Conservation (phyloP, 1,140 invertebrate species). For the Danaus melanippus region DNA sequence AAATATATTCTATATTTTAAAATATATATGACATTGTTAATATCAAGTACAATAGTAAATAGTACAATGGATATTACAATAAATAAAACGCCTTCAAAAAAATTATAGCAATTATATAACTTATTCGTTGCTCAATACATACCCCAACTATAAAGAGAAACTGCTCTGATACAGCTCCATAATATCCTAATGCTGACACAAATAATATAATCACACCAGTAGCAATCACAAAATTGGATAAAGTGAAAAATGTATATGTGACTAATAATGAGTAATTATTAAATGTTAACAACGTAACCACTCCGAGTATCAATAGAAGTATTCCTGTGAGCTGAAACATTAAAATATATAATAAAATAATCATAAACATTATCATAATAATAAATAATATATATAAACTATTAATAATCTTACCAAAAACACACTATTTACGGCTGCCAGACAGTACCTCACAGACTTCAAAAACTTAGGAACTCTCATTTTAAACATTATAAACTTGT, state of each 20-base stretch:
- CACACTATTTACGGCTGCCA: constrained; percentile 44
- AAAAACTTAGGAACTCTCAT: constrained; percentile 47
- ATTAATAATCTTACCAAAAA: constrained; percentile 43
- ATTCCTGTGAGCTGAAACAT: constrained; percentile 50
- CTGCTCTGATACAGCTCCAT: constrained; percentile 86
- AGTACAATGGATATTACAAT: no score
- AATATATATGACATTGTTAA: no score
- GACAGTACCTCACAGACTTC: constrained; percentile 51
- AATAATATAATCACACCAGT: constrained; percentile 82
- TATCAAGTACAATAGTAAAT: no score
- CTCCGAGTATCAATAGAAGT: constrained; percentile 36
- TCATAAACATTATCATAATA: no score
- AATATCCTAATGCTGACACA: constrained; percentile 84
- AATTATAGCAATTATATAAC: no score
- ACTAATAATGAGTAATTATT: constrained; percentile 37
- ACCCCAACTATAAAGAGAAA: constrained; percentile 87
- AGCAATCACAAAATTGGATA: constrained; percentile 80
- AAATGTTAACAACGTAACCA: constrained; percentile 30
- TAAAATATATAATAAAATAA: constrained; percentile 7
- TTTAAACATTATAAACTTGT: constrained; percentile 17
- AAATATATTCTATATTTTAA: no score
- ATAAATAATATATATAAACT: no score
- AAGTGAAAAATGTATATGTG: constrained; percentile 73
- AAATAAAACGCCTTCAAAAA: no score
- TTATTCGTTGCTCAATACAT: constrained; percentile 36